Evolutionary conservation across 92 coral and sea anemone species (phyloP), one percentile per base, ranked within the genome.

Genomic region (Phenganax subtilis): DNA sequence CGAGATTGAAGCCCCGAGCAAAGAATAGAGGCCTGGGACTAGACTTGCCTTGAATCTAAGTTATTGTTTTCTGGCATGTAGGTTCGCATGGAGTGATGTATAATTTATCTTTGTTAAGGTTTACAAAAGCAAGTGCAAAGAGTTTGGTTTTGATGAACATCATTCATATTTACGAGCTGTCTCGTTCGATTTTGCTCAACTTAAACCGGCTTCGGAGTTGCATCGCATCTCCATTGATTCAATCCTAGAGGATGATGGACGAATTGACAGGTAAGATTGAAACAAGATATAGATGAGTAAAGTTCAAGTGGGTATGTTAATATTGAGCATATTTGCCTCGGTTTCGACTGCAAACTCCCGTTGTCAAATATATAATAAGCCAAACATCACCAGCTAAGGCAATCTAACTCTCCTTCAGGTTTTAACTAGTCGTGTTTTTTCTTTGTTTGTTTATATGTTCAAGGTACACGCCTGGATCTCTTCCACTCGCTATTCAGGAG

Each of bases 61-160:
- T 1, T 37, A 5, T 37, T 37, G 5, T 5, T 37, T 37, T 5
- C 47, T 37, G 47, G 25, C 25, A 20, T 20, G 25, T 20, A 20
- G 25, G 25, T 20, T 20, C 25, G 25, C 25, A 20, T 20, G 25
- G 25, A 20, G 5, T 37, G 2, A 37, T 37, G 47, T 37, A 37
- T 37, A 37, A 37, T 37, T 3, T 64, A 17, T 28, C 9, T 73
- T 10, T 75, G 51, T 64, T 58, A 20, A 94, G 98, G 85, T 89
- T 0, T 94, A 94, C 86, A 90, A 90, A 68, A 77, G 86, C 28
- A 90, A 90, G 9, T 86, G 93, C 0, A 94, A 94, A 77, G 97
- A 89, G 85, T 92, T 92, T 67, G 98, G 98, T 8, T 94, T 94
- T 78, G 98, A 94, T 75, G 98, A 94, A 60, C 92, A 94, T 83